These are phyloP conservation scores for Peucedramus taeniatus DNA, from an alignment of 2,113 vertebrate genomes.

Conservation along the genomic window DNA sequence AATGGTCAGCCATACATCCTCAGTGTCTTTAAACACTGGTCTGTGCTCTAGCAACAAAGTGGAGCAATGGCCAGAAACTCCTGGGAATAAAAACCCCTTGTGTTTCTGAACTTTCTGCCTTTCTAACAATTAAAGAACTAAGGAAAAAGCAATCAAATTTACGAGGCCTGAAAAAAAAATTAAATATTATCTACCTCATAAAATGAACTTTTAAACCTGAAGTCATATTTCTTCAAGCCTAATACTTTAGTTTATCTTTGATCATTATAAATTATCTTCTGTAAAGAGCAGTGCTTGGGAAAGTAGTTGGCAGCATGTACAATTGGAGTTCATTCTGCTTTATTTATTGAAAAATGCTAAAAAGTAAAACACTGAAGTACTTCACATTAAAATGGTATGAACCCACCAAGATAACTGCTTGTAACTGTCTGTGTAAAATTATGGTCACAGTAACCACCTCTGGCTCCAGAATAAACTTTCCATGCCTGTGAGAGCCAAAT, in stretches of 20 bases:
- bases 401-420: slow-evolving; percentile 43
- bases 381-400: slow-evolving; percentile 54
- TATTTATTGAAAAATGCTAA: slow-evolving; percentile 72
- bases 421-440: slow-evolving; percentile 66
- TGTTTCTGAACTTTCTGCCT: not conserved
- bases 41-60: not conserved
- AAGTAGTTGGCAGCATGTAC: slow-evolving; percentile 42
- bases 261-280: slow-evolving; percentile 66
- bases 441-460: slow-evolving; percentile 53
- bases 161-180: slow-evolving; percentile 49
- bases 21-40: not conserved
- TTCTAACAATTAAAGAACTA: slow-evolving; percentile 20
- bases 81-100: not conserved
- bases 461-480: slow-evolving; percentile 67
- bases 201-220: slow-evolving; percentile 66
- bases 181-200: slow-evolving; percentile 63
- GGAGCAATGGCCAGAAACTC: not conserved
- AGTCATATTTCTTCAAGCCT: slow-evolving; percentile 57
- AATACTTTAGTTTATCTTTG: slow-evolving; percentile 70
- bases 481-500: slow-evolving; percentile 55
- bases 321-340: slow-evolving; percentile 35
- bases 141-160: slow-evolving; percentile 63
- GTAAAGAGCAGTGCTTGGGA: slow-evolving; percentile 46
- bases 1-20: not conserved
- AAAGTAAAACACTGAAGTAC: slow-evolving; percentile 47